Evolutionary conservation across 2,113 vertebrate genomes (phyloP), one percentile per base, ranked within the genome.

Genomic region (Strix aluco): DNA sequence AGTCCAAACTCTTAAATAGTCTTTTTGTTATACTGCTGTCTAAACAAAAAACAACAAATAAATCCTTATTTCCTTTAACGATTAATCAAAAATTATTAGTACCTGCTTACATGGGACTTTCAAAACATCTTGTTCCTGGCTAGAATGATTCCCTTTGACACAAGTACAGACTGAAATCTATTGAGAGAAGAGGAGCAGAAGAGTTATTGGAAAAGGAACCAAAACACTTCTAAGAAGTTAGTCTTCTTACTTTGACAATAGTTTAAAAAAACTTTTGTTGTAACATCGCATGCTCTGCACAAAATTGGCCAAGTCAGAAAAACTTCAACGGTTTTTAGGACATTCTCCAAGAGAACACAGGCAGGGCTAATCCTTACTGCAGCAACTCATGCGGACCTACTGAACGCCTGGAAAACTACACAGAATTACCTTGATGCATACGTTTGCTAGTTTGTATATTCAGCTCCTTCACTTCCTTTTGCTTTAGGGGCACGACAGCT

Each of bases 341-440:
- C 10, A 22, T 65, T 81, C 47, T 30, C 16, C 1, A 4, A 70
- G 71, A 49, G 46, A 78, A 17, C 1, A 8, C 16, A 54, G 25
- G 9, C 40, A 80, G 22, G 62, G 66, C 13, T 72, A 70, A 40
- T 74, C 83, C 72, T 85, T 63, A 51, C 86, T 88, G 90, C 55
- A 93, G 89, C 94, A 91, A 15, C 88, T 94, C 91, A 47, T 47
- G 52, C 2, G 16, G 92, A 92, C 88, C 94, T 91, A 93, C 84
- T 69, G 86, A 88, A 47, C 15, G 73, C 51, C 81, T 88, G 84
- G 38, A 73, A 82, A 86, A 62, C 66, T 30, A 54, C 57, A 42
- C 30, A 38, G 49, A 75, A 69, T n/a, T 73, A n/a, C 62, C 54
- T 42, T 4, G 51, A 54, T 30, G 10, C 13, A 21, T 32, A 49